Evolutionary conservation across 2,113 vertebrate species (phyloP).

Genomic region (Petaurus breviceps): DNA sequence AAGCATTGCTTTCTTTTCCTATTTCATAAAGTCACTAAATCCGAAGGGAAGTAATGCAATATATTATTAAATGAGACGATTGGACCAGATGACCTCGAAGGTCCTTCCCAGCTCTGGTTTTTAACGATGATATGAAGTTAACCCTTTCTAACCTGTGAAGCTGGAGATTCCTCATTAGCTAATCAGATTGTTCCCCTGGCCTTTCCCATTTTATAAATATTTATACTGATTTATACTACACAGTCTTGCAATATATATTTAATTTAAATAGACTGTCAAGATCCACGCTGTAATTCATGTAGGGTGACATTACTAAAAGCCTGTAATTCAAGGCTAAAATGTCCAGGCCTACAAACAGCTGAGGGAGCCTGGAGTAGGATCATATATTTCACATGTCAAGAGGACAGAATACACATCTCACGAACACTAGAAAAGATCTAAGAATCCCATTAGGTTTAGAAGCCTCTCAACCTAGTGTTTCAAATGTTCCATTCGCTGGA

Average conservation of each 20-base stretch:
- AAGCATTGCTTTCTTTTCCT: not conserved
- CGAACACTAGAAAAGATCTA: not conserved
- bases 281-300: not conserved
- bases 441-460: not conserved
- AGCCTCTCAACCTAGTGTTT: not conserved
- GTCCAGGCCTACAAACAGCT: not conserved
- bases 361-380: not conserved
- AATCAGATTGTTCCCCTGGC: not conserved
- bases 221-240: not conserved
- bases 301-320: not conserved
- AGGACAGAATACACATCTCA: not conserved
- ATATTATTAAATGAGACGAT: not conserved
- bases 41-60: not conserved
- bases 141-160: not conserved
- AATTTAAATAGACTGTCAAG: not conserved
- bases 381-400: not conserved
- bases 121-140: not conserved
- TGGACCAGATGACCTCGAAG: not conserved
- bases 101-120: not conserved
- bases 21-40: not conserved
- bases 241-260: not conserved
- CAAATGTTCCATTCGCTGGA: not conserved
- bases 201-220: slow-evolving; percentile 6
- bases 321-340: not conserved
- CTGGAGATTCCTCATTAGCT: not conserved